Evolutionary conservation across 2,113 vertebrate genomes (phyloP).

Genomic region (Alectura lathami): DNA sequence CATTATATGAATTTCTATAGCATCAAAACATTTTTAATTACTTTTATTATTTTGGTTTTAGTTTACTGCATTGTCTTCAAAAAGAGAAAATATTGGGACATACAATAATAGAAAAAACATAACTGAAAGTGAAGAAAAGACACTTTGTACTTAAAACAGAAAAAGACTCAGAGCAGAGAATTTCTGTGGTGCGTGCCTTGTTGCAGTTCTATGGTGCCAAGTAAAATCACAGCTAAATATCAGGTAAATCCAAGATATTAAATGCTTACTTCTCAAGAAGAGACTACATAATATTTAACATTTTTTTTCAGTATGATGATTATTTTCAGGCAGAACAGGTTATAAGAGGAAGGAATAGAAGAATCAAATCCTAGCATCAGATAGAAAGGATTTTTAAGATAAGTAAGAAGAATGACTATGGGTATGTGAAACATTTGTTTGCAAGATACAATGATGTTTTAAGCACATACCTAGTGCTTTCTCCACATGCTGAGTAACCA

Average conservation of each 20-base stretch:
- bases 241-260: constrained; percentile 35
- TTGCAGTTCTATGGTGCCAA: neutral
- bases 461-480: constrained; percentile 82
- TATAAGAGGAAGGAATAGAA: constrained; percentile 32
- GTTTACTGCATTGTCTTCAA: neutral
- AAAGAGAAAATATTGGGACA: neutral
- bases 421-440: constrained; percentile 76
- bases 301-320: neutral
- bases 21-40: neutral
- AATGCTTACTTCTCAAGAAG: neutral
- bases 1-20: neutral
- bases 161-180: neutral
- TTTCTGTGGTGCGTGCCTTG: neutral
- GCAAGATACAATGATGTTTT: constrained; percentile 80
- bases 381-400: constrained; percentile 57
- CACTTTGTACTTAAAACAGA: neutral
- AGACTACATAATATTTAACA: neutral
- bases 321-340: constrained; percentile 37
- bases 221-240: constrained; percentile 14
- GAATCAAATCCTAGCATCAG: constrained; percentile 44
- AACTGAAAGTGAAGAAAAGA: neutral
- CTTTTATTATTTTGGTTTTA: neutral
- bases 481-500: constrained; percentile 83
- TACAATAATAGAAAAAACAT: neutral
- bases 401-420: constrained; percentile 60